A percentile compares a stretch with the other conserved stretches of the same genome.
These are phyloP conservation scores for Lymantria monacha DNA, from an alignment of 2,888 invertebrate genomes.

Conservation along the genomic window DNA sequence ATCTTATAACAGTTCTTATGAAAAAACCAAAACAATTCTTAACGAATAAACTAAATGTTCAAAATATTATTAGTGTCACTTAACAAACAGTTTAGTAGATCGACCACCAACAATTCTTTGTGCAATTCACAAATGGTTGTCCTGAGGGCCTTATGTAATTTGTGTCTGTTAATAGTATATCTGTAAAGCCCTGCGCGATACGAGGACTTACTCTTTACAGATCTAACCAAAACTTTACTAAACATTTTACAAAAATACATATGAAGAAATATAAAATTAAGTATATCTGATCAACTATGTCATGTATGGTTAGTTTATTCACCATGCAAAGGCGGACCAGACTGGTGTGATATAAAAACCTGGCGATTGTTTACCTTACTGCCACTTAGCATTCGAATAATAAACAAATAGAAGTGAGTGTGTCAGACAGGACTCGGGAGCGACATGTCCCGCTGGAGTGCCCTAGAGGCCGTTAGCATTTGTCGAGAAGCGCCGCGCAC, in stretches of 20 bases:
- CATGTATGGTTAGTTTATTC: too few species aligned
- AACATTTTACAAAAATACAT: too few species aligned
- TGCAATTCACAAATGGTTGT: neutral
- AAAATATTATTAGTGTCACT: too few species aligned
- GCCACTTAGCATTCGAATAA: slow-evolving; percentile 19
- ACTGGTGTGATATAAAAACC: slow-evolving; percentile 13
- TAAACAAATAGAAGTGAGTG: slow-evolving; percentile 30
- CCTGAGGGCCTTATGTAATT: neutral
- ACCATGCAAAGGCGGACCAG: too few species aligned
- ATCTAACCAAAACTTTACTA: too few species aligned
- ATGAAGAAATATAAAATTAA: too few species aligned
- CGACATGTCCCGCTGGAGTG: slow-evolving; percentile 55
- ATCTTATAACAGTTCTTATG: too few species aligned
- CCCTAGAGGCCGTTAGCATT: slow-evolving; percentile 81
- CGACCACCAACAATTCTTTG: neutral
- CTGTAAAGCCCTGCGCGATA: neutral
- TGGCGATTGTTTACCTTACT: slow-evolving; percentile 16
- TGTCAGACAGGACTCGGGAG: slow-evolving; percentile 12
- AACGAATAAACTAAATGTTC: too few species aligned
- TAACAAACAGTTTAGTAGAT: too few species aligned
- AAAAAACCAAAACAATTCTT: too few species aligned
- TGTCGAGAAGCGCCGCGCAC: slow-evolving; percentile 72
- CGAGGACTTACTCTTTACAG: too few species aligned
- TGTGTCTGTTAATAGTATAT: neutral
- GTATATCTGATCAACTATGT: too few species aligned